Percentiles rank a stretch among this genome's conserved stretches.
phyloP scores from a whole-genome alignment of 1,140 invertebrate genomes.

The Pollicipes pollicipes region DNA sequence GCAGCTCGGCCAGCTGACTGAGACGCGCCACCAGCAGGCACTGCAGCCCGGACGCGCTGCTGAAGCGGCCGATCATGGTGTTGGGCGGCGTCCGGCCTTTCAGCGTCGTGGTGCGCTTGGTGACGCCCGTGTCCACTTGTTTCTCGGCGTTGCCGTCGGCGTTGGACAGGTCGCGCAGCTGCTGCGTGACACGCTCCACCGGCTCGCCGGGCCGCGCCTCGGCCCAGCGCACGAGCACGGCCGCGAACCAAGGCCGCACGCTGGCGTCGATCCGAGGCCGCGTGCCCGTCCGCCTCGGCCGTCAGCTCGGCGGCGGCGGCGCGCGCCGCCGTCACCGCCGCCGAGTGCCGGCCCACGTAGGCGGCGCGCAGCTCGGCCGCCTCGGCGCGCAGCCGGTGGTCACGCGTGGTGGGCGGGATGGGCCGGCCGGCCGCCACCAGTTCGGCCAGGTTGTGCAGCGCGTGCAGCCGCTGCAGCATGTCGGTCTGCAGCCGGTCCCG shows the following conservation, averaged over 20 bases:
- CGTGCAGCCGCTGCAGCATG: constrained; percentile 43
- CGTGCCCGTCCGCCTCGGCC: constrained; percentile 19
- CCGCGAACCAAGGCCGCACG: neutral
- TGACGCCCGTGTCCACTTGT: neutral
- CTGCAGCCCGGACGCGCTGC: constrained; percentile 24
- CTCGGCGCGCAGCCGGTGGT: constrained; percentile 31
- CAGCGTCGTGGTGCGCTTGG: neutral
- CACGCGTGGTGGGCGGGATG: constrained; percentile 34
- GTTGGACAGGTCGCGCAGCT: neutral
- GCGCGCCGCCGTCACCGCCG: constrained; percentile 18
- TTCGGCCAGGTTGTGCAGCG: constrained; percentile 45
- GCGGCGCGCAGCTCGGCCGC: constrained; percentile 35
- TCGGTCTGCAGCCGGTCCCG: constrained; percentile 35
- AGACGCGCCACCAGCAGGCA: constrained; percentile 29
- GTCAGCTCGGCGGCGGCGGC: constrained; percentile 16
- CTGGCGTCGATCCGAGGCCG: neutral
- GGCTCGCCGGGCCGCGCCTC: neutral
- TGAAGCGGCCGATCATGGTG: neutral
- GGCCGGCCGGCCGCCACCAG: constrained; percentile 26
- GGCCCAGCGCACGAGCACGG: neutral
- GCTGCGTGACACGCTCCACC: neutral
- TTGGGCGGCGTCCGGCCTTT: neutral
- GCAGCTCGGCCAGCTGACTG: constrained; percentile 25
- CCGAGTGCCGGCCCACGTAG: constrained; percentile 37
- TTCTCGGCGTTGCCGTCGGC: neutral